A percentile compares a stretch with the other conserved stretches of the same genome.
Evolutionary conservation across 1,140 invertebrate species (phyloP).

Genomic region (Drosophila sturtevanti): DNA sequence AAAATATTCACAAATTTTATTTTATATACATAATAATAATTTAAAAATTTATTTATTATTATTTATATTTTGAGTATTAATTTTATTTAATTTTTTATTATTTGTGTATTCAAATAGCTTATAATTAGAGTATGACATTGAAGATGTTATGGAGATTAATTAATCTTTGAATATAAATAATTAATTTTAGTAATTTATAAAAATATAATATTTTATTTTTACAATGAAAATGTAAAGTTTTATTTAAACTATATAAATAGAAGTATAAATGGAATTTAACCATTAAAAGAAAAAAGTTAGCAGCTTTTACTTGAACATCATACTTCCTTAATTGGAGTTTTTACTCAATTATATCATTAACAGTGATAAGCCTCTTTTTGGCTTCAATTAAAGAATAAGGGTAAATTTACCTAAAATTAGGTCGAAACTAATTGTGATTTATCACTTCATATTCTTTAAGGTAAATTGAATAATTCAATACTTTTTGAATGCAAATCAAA

Average conservation of each 20-base stretch:
- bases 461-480: constrained; percentile 84
- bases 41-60: constrained; percentile 83
- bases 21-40: constrained; percentile 81
- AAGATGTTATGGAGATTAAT: constrained; percentile 84
- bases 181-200: constrained; percentile 82
- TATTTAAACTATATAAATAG: constrained; percentile 85
- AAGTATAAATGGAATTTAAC: constrained; percentile 84
- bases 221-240: constrained; percentile 86
- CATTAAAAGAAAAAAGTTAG: constrained; percentile 84
- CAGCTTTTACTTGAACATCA: constrained; percentile 83
- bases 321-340: constrained; percentile 83
- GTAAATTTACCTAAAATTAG: constrained; percentile 83
- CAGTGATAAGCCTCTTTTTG: constrained; percentile 84
- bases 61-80: constrained; percentile 82
- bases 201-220: constrained; percentile 82
- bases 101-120: constrained; percentile 85
- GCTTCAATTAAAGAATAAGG: constrained; percentile 85
- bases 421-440: constrained; percentile 85
- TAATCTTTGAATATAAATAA: constrained; percentile 70
- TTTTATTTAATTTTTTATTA: constrained; percentile 80
- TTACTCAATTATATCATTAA: constrained; percentile 55
- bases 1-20: constrained; percentile 50
- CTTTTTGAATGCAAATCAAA: constrained; percentile 86
- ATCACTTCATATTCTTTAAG: constrained; percentile 84
- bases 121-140: constrained; percentile 85